phyloP scores from a whole-genome alignment of 2,113 vertebrate genomes.

The Abramis brama region DNA sequence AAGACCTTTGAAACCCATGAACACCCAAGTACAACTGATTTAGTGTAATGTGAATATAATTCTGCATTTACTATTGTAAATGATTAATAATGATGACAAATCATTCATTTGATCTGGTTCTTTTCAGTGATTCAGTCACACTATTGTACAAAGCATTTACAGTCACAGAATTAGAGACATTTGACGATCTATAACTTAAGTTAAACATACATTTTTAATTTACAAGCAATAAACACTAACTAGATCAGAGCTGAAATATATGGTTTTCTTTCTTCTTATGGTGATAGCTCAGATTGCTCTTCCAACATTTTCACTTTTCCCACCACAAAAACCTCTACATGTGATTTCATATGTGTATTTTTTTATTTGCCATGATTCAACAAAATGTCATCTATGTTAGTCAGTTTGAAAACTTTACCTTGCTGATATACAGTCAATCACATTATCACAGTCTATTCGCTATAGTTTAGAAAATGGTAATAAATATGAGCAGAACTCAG shows the following conservation, averaged over 20 bases:
- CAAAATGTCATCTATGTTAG: too few species aligned
- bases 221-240: not conserved
- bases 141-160: not conserved
- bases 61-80: not conserved
- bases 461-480: too few species aligned
- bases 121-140: not conserved
- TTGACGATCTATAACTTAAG: not conserved
- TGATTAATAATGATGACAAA: not conserved
- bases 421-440: too few species aligned
- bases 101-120: not conserved
- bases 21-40: too few species aligned
- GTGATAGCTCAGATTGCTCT: not conserved
- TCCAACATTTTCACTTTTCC: not conserved
- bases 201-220: not conserved
- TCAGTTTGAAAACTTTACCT: too few species aligned
- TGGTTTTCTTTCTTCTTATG: not conserved
- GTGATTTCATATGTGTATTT: not conserved
- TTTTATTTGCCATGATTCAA: not conserved
- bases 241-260: not conserved
- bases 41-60: not conserved
- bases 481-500: too few species aligned
- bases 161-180: not conserved
- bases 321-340: not conserved
- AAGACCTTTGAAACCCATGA: not conserved
- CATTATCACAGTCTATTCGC: too few species aligned